These are phyloP conservation scores for Drosophila phalerata DNA, from an alignment of 2,888 invertebrate genomes.

Conservation along the genomic window DNA sequence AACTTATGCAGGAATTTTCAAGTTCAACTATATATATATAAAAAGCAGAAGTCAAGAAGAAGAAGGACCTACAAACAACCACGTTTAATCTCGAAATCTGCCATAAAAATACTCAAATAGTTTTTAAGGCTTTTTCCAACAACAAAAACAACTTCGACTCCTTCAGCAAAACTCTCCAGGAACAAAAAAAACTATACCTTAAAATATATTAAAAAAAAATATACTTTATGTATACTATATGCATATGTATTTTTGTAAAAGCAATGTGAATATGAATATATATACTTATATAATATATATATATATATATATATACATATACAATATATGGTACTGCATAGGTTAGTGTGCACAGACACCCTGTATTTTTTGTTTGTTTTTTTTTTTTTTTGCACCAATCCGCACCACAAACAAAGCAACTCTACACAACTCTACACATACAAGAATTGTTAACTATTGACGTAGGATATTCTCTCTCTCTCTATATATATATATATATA, in stretches of 20 bases:
- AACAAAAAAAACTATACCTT: conserved; percentile 13
- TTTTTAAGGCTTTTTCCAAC: conserved; percentile 21
- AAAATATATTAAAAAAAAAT: conserved; percentile 2
- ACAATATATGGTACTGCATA: conserved; percentile 9
- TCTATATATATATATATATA: conserved; percentile 5
- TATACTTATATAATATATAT: conserved; percentile 8
- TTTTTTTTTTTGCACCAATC: conserved; percentile 7
- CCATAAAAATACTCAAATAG: conserved; percentile 49
- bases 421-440: conserved; percentile 10
- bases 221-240: conserved; percentile 12
- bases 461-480: conserved; percentile 37
- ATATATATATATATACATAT: conserved; percentile 12
- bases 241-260: conserved; percentile 35
- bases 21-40: conserved; percentile 46
- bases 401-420: conserved; percentile 14
- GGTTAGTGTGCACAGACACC: neutral
- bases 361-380: neutral
- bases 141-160: neutral
- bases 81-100: conserved; percentile 68
- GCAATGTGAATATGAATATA: conserved; percentile 26
- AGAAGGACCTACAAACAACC: neutral
- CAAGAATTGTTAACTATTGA: conserved; percentile 55
- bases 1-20: conserved; percentile 59
- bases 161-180: neutral
- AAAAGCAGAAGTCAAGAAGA: neutral